Evolutionary conservation across 2,113 vertebrate genomes (phyloP).

Genomic region (Tachuris rubrigastra): DNA sequence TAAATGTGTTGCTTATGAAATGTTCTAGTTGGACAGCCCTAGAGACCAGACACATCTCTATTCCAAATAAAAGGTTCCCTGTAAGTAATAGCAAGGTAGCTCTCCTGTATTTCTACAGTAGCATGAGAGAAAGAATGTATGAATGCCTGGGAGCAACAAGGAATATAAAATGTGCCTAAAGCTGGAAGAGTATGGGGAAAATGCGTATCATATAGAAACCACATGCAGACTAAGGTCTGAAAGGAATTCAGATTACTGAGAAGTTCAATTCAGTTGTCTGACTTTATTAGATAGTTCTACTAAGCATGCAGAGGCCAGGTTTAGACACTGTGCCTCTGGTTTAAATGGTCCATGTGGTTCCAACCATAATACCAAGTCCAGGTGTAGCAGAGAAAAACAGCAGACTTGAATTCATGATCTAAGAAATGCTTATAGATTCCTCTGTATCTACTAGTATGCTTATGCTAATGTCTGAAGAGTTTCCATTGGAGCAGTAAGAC

Average conservation of each 20-base stretch:
- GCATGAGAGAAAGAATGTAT: not conserved
- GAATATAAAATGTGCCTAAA: not conserved
- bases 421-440: not conserved
- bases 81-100: not conserved
- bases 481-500: not conserved
- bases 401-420: not conserved
- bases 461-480: not conserved
- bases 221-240: not conserved
- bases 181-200: not conserved
- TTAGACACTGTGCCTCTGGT: not conserved
- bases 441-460: not conserved
- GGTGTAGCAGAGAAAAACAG: not conserved
- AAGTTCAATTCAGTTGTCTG: not conserved
- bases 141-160: not conserved
- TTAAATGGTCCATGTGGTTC: not conserved
- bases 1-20: slow-evolving; percentile 24
- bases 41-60: not conserved
- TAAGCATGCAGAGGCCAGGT: not conserved
- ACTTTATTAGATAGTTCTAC: not conserved
- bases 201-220: not conserved
- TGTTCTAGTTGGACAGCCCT: slow-evolving; percentile 10
- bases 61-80: not conserved
- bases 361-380: not conserved
- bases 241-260: not conserved
- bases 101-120: not conserved